Conservation (phyloP, 2,888 invertebrate species). For the Chromoteleia sp. region DNA sequence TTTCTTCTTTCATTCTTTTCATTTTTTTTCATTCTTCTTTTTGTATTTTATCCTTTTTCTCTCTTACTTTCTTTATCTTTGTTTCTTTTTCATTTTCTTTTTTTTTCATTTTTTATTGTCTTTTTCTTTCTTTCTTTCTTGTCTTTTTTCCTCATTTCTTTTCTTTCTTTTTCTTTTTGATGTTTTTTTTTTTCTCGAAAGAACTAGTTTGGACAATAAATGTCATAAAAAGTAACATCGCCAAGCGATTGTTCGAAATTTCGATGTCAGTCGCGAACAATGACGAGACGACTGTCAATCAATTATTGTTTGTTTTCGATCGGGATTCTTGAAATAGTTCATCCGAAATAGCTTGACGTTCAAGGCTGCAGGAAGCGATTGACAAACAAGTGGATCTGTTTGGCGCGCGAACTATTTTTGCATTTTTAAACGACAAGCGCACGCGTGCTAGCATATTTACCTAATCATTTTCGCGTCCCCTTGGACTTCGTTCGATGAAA, state of each 20-base stretch:
- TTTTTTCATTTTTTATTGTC: too few species aligned
- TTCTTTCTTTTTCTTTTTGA: neutral
- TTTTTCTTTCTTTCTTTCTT: too few species aligned
- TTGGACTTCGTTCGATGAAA: conserved; percentile 62
- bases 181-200: too few species aligned
- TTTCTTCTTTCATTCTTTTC: too few species aligned
- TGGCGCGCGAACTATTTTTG: conserved; percentile 67
- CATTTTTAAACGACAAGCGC: conserved; percentile 45
- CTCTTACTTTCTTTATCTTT: too few species aligned
- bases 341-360: conserved; percentile 65
- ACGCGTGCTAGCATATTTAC: conserved; percentile 49
- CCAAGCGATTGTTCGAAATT: conserved; percentile 23
- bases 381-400: conserved; percentile 75
- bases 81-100: too few species aligned
- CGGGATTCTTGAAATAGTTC: conserved; percentile 63
- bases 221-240: neutral
- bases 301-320: conserved; percentile 53
- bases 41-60: too few species aligned
- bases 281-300: conserved; percentile 34
- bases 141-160: too few species aligned
- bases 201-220: too few species aligned
- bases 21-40: too few species aligned
- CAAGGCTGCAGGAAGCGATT: conserved; percentile 81
- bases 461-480: conserved; percentile 64
- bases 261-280: conserved; percentile 1